Conservation (phyloP, 2,888 invertebrate species). For the Rotaria macrura region DNA sequence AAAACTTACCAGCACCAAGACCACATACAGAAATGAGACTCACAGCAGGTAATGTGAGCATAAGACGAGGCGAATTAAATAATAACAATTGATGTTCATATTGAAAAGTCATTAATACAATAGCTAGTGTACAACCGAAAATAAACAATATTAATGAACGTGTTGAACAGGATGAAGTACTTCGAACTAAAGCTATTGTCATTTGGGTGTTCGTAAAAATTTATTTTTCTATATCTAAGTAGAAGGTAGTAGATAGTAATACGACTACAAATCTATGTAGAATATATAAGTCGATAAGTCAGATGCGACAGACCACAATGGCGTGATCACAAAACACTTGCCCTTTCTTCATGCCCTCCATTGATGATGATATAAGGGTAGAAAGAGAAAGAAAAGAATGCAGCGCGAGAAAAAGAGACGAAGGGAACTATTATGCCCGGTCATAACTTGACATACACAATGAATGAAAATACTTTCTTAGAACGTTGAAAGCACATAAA, state of each 20-base stretch:
- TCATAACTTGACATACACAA: background rate
- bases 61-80: constrained; percentile 5
- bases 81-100: constrained; percentile 18
- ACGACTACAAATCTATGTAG: background rate
- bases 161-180: background rate
- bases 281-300: background rate
- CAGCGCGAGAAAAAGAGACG: background rate
- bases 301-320: background rate
- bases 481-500: no score
- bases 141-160: background rate
- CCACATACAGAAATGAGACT: background rate
- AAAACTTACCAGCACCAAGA: background rate
- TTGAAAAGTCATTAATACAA: constrained; percentile 16
- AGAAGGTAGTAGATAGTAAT: background rate
- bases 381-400: background rate
- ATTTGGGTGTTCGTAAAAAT: background rate
- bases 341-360: background rate
- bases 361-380: background rate
- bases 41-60: background rate
- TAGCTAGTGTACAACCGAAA: background rate
- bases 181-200: background rate
- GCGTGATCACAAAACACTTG: background rate
- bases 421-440: background rate
- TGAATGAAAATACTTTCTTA: no score
- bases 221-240: background rate